phyloP scores from a whole-genome alignment of 1,140 invertebrate genomes.

The Potamilus streckersoni region DNA sequence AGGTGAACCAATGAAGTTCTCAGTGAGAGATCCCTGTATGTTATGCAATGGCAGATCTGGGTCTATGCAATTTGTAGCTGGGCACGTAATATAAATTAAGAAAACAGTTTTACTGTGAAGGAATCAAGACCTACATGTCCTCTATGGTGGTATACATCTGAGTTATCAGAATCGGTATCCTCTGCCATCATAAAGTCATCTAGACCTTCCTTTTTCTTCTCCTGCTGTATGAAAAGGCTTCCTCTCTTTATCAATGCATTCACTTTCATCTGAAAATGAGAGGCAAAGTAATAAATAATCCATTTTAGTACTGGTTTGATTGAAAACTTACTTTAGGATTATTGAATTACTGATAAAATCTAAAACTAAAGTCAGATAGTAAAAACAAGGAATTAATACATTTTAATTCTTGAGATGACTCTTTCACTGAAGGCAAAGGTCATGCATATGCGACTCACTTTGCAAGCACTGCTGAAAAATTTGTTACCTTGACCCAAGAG shows the following conservation, averaged over 20 bases:
- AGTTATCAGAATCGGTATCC: constrained; percentile 81
- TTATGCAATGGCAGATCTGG: too few relatives aligned
- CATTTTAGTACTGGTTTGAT: constrained; percentile 1
- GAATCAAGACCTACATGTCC: constrained; percentile 73
- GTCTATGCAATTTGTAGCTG: too few relatives aligned
- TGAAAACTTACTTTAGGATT: not conserved
- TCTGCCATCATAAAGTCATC: constrained; percentile 79
- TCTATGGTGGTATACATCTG: constrained; percentile 86
- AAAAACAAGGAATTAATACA: constrained; percentile 1
- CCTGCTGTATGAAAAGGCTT: constrained; percentile 82
- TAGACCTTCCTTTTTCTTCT: constrained; percentile 79
- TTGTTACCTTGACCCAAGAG: too few relatives aligned
- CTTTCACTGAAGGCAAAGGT: too few relatives aligned
- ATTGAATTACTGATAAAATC: not conserved
- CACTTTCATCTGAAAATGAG: constrained; percentile 50
- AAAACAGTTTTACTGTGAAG: too few relatives aligned
- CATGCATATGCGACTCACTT: too few relatives aligned
- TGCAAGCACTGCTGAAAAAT: too few relatives aligned
- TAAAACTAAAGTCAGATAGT: not conserved
- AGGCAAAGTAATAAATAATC: constrained; percentile 1
- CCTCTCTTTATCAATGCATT: constrained; percentile 94
- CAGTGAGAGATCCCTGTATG: too few relatives aligned
- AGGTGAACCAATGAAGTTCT: too few relatives aligned
- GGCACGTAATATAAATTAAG: too few relatives aligned
- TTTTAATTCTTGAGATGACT: too few relatives aligned